Evolutionary conservation across 2,797 vertebrate genomes (phyloP), one percentile per base, ranked within the genome.

Genomic region (Xerus rutilus): DNA sequence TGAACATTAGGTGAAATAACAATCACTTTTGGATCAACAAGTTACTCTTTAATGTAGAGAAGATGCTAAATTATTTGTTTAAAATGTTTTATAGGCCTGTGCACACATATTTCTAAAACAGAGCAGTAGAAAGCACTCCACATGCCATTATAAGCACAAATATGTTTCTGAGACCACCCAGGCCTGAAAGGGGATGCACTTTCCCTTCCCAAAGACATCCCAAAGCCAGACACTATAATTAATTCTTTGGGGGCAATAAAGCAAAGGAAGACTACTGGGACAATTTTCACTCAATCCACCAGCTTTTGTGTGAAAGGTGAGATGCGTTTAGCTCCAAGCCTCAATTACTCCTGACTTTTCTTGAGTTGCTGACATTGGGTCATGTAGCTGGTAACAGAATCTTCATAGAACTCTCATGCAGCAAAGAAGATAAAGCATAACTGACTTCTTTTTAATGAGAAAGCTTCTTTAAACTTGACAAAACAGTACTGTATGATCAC

Each of bases 271-370:
- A 86, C 64, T 97, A 65, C 54, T 85, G 83, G 49, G 97, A 92
- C 23, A 35, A 70, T 93, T 97, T 97, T 90, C 69, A 94, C 77
- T 95, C 92, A 79, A 4, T 89, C 82, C 1, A 54, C 87, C 62
- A 94, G 64, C 95, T 97, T 97, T 87, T 94, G 15, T 82, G 65
- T 52, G 49, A 74, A 65, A 96, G 91, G 84, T 94, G 91, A 96
- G 32, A 84, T 93, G 95, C 78, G 62, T 96, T 98, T 96, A 81
- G 89, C n/a, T 97, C 52, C 17, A 79, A 96, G 95, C 95, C 95
- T 96, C 92, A 96, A 77, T 96, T 97, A 93, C 4, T 0, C 10
- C 73, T 91, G 88, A 52, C 92, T 96, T 94, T 95, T 76, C 57
- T 97, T 84, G 77, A 65, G 35, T 84, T 92, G 93, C 9, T 14